A percentile compares a stretch with the other conserved stretches of the same genome.
Evolutionary conservation across 2,888 invertebrate species (phyloP).

Genomic region (Cantharis lateralis): DNA sequence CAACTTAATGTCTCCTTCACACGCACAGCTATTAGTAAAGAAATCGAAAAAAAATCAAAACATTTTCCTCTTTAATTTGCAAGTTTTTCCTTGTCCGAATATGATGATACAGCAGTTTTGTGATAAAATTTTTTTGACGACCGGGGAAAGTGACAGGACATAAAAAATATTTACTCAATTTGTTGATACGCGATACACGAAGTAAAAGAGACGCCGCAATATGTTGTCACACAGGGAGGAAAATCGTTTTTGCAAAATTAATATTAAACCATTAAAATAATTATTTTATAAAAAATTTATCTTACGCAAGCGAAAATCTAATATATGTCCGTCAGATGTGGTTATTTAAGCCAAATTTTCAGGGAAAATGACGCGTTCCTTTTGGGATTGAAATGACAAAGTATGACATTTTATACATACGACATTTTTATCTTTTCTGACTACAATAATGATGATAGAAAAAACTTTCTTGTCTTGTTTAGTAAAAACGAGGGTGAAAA

Average conservation of each 20-base stretch:
- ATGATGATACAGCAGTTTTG: background rate
- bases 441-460: background rate
- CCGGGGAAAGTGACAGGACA: background rate
- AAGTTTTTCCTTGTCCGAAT: background rate
- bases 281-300: background rate
- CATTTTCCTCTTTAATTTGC: background rate
- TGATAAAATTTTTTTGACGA: background rate
- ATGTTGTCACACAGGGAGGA: background rate
- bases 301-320: background rate
- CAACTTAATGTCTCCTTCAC: background rate
- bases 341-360: background rate
- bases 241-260: background rate
- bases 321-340: background rate
- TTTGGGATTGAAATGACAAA: background rate
- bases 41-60: background rate
- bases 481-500: background rate
- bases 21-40: background rate
- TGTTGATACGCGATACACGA: background rate
- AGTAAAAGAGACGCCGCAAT: background rate
- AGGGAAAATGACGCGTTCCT: background rate
- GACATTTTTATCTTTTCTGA: background rate
- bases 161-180: background rate
- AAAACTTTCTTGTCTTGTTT: background rate
- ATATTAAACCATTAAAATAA: background rate
- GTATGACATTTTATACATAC: background rate